Percentiles rank a stretch among this genome's conserved stretches.
phyloP scores from a whole-genome alignment of 2,113 vertebrate species.

The Illadopsis cleaveri region DNA sequence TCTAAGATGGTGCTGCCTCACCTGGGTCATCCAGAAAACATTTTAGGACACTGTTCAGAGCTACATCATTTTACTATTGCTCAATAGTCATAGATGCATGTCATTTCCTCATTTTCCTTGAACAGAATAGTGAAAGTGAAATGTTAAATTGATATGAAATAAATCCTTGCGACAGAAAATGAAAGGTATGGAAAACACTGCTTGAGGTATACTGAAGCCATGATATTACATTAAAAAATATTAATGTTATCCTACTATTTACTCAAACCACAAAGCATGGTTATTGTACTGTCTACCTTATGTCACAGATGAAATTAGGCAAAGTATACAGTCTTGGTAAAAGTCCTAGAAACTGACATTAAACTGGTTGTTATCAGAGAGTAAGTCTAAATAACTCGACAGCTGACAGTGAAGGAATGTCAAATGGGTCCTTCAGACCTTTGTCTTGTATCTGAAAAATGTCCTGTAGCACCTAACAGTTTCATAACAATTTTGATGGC shows the following conservation, averaged over 20 bases:
- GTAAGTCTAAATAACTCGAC: background rate
- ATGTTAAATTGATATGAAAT: background rate
- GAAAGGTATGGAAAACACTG: background rate
- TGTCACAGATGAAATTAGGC: background rate
- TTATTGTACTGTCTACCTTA: background rate
- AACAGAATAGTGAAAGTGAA: background rate
- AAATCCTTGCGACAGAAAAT: background rate
- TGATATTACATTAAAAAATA: background rate
- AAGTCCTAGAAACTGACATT: background rate
- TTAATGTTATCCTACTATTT: background rate
- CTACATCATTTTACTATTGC: background rate
- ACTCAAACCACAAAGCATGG: fast-evolving
- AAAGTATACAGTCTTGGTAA: background rate
- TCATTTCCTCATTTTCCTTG: background rate
- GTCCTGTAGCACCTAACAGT: background rate
- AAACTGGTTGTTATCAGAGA: background rate
- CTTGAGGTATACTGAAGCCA: background rate
- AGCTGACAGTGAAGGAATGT: background rate
- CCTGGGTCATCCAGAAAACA: background rate
- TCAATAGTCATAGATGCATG: background rate
- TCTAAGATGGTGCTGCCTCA: background rate
- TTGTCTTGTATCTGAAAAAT: background rate
- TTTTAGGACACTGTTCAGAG: background rate
- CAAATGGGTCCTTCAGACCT: background rate
- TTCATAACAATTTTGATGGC: background rate